These are phyloP conservation scores for Anthophora plumipes DNA, from an alignment of 2,888 invertebrate species.

Conservation along the genomic window DNA sequence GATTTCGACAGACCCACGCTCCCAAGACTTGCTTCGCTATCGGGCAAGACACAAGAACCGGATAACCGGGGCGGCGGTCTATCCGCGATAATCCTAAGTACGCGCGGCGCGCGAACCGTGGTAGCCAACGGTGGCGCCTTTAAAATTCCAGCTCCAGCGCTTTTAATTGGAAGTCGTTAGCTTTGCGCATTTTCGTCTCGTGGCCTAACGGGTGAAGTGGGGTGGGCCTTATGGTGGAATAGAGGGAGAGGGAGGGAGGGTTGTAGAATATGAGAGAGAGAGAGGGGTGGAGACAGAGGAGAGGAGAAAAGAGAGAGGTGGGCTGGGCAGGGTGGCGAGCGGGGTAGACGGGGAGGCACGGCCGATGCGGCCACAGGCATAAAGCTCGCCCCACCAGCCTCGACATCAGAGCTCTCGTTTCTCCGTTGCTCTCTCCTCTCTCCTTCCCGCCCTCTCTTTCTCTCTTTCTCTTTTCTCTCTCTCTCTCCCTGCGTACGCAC, in stretches of 20 bases:
- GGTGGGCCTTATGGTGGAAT: constrained; percentile 73
- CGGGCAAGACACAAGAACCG: neutral
- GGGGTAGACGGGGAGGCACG: constrained; percentile 66
- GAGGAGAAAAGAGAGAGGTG: constrained; percentile 42
- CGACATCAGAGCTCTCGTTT: constrained; percentile 55
- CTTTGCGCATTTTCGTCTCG: constrained; percentile 87
- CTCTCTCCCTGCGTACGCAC: constrained; percentile 85
- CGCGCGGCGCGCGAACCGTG: constrained; percentile 39
- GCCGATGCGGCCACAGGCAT: constrained; percentile 70
- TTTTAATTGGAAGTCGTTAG: constrained; percentile 87
- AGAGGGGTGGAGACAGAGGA: constrained; percentile 44
- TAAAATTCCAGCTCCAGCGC: constrained; percentile 83
- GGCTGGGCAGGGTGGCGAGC: constrained; percentile 28
- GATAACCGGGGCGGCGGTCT: constrained; percentile 24
- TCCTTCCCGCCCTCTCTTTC: constrained; percentile 57
- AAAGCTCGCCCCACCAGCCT: constrained; percentile 70
- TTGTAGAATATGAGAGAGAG: constrained; percentile 23
- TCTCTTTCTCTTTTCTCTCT: constrained; percentile 41
- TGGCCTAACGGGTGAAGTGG: constrained; percentile 62
- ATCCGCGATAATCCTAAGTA: constrained; percentile 34
- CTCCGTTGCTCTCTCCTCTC: constrained; percentile 57
- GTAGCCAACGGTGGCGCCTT: constrained; percentile 53
- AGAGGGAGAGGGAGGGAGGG: constrained; percentile 39
- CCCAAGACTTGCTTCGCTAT: neutral
- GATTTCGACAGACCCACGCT: neutral